Evolutionary conservation across 2,113 vertebrate genomes (phyloP).

Genomic region (Heptranchias perlo): DNA sequence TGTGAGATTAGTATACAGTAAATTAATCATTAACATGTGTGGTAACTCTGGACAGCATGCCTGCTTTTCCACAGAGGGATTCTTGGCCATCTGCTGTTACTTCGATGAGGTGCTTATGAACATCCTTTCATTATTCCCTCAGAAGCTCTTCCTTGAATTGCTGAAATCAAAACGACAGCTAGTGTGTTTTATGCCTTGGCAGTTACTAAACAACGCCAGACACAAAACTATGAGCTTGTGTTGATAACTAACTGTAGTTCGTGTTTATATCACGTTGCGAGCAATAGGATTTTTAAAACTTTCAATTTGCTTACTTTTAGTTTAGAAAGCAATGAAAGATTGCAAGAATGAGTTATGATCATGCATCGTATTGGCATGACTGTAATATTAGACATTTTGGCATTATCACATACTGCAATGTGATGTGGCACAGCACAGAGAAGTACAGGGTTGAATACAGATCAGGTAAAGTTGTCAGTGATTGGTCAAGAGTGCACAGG

Average conservation of each 20-base stretch:
- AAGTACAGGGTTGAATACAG: neutral
- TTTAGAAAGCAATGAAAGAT: neutral
- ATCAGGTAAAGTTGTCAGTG: neutral
- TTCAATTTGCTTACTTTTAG: neutral
- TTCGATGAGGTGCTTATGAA: neutral
- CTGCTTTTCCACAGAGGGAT: slow-evolving; percentile 21
- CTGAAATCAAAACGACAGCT: neutral
- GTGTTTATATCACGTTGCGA: neutral
- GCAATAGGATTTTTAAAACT: neutral
- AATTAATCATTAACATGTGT: slow-evolving; percentile 33
- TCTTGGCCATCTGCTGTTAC: neutral
- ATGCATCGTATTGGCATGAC: neutral
- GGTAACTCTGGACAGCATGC: neutral
- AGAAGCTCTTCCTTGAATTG: neutral
- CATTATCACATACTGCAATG: neutral
- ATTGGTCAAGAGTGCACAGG: neutral
- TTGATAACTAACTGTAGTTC: neutral
- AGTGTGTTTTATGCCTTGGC: neutral
- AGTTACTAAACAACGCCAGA: too few relatives aligned
- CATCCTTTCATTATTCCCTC: neutral
- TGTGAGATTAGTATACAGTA: slow-evolving; percentile 22
- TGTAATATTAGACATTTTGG: neutral
- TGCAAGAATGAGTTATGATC: neutral
- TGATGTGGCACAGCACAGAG: neutral
- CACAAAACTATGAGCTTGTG: neutral